Conservation (phyloP, 2,797 vertebrate species). For the Acestrorhynchus altus region DNA sequence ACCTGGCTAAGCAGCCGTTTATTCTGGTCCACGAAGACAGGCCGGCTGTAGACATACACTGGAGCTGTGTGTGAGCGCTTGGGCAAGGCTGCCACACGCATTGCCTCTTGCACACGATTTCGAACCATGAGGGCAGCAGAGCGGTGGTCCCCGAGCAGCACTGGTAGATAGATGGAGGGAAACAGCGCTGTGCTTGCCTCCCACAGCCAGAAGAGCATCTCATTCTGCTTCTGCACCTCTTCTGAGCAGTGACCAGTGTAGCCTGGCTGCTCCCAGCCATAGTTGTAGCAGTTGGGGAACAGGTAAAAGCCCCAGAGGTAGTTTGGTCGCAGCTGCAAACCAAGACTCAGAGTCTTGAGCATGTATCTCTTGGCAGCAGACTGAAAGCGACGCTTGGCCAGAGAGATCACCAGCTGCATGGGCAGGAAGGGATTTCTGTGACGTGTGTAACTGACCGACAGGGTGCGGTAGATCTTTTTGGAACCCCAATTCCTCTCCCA, state of each 20-base stretch:
- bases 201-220: conserved; percentile 71
- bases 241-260: conserved; percentile 65
- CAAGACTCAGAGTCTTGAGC: not conserved
- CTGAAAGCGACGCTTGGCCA: not conserved
- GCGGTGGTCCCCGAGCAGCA: conserved; percentile 65
- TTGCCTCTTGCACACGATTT: conserved; percentile 77
- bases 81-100: conserved; percentile 74
- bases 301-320: conserved; percentile 1
- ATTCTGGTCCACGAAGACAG: conserved; percentile 78
- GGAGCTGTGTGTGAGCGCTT: conserved; percentile 67
- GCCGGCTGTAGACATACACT: conserved; percentile 79
- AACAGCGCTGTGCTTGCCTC: conserved; percentile 84
- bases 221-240: not conserved
- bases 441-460: not conserved
- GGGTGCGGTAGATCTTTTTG: conserved; percentile 50
- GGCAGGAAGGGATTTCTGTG: not conserved
- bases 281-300: conserved; percentile 68
- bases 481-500: conserved; percentile 86
- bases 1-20: conserved; percentile 79
- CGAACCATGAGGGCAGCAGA: conserved; percentile 72
- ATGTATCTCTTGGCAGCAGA: not conserved
- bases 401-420: not conserved
- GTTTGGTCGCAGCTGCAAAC: not conserved
- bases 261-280: conserved; percentile 71
- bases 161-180: conserved; percentile 82